Conservation (phyloP, 1,140 invertebrate species). For the Leucophenga varia region DNA sequence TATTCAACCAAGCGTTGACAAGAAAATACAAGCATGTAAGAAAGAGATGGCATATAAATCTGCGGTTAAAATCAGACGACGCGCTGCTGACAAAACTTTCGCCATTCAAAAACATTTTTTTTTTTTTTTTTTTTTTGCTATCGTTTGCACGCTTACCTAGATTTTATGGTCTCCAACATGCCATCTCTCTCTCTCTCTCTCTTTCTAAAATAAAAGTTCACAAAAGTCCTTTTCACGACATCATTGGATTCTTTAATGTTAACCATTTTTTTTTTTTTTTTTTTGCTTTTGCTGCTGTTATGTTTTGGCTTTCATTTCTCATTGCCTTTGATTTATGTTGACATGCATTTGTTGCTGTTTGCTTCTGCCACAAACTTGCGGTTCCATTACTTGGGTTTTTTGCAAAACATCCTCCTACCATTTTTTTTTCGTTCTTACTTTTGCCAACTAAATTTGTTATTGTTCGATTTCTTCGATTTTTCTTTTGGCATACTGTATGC, state of each 20-base stretch:
- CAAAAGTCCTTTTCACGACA: too few species aligned
- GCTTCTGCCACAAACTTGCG: neutral
- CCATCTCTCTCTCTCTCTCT: too few species aligned
- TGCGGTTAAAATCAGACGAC: conserved; percentile 10
- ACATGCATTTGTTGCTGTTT: conserved; percentile 39
- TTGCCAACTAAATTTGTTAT: conserved; percentile 31
- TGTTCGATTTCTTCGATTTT: conserved; percentile 15
- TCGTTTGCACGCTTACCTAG: too few species aligned
- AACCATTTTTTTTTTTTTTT: too few species aligned
- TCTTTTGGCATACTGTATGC: conserved; percentile 25
- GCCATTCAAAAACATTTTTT: conserved; percentile 51
- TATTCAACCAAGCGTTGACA: too few species aligned
- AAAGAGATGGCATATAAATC: conserved; percentile 16
- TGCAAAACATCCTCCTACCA: neutral
- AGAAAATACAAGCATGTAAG: conserved; percentile 16
- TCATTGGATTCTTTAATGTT: too few species aligned
- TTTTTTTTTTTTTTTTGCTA: conserved; percentile 25
- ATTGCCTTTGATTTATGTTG: conserved; percentile 50
- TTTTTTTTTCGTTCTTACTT: neutral
- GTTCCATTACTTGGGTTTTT: neutral
- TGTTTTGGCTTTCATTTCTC: too few species aligned
- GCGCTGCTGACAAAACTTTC: conserved; percentile 37
- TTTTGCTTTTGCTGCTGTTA: too few species aligned
- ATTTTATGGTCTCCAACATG: too few species aligned
- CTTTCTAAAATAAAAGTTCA: too few species aligned